Evolutionary conservation across 2,113 vertebrate species (phyloP).

Genomic region (Nothobranchius furzeri): DNA sequence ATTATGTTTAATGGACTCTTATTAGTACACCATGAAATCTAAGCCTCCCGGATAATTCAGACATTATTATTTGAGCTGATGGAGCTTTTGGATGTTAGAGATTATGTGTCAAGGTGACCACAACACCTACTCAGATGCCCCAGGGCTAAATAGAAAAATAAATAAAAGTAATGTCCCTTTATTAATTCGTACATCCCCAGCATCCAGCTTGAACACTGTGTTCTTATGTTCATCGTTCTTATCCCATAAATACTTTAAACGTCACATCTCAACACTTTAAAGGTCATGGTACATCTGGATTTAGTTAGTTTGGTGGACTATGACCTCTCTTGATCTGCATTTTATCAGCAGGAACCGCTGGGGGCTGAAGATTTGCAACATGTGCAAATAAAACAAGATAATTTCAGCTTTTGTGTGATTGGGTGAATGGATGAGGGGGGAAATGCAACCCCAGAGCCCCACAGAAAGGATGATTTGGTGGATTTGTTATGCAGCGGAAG

Average conservation of each 20-base stretch:
- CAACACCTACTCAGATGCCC: slow-evolving; percentile 3
- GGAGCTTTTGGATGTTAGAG: not conserved
- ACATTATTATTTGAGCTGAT: not conserved
- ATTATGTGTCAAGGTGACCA: slow-evolving; percentile 5
- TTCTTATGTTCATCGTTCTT: slow-evolving; percentile 17
- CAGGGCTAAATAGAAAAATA: not conserved
- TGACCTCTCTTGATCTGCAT: not conserved
- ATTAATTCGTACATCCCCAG: not conserved
- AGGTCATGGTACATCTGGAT: slow-evolving; percentile 12
- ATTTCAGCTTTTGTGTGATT: not conserved
- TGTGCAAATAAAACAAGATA: not conserved
- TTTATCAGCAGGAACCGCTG: slow-evolving; percentile 12
- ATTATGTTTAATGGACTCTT: not conserved
- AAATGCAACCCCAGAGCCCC: too few relatives aligned
- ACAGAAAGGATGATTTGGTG: not conserved
- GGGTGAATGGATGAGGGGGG: too few relatives aligned
- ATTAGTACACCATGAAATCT: not conserved
- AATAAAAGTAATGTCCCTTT: too few relatives aligned
- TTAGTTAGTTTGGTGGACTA: not conserved
- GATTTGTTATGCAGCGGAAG: not conserved
- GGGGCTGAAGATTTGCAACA: not conserved
- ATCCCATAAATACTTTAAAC: not conserved
- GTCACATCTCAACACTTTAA: not conserved
- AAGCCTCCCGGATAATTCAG: not conserved
- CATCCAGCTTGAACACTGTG: slow-evolving; percentile 11